Evolutionary conservation across 1,140 invertebrate genomes (phyloP).

Genomic region (Scylla paramamosain): DNA sequence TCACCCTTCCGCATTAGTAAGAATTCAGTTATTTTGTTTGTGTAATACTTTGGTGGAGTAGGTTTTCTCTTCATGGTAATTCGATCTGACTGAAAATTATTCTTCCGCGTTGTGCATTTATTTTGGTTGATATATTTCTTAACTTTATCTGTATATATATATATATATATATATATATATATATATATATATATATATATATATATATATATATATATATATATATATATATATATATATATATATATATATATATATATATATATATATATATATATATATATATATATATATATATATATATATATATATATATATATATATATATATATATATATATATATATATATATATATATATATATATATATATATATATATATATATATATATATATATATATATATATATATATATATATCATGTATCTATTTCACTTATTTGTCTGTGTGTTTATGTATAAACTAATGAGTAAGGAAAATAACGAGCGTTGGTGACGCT

Average conservation of each 20-base stretch:
- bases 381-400: constrained; percentile 58
- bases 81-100: no score
- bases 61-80: no score
- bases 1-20: no score
- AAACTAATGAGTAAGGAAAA: constrained; percentile 78
- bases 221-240: constrained; percentile 21
- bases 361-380: constrained; percentile 53
- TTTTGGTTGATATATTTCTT: no score
- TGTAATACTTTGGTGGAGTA: no score
- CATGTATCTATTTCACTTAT: background rate
- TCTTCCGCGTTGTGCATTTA: no score
- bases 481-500: constrained; percentile 77
- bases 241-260: constrained; percentile 40
- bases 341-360: constrained; percentile 49
- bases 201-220: background rate
- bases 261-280: constrained; percentile 55
- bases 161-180: background rate
- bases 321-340: constrained; percentile 41
- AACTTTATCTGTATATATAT: background rate
- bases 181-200: background rate
- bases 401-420: constrained; percentile 50
- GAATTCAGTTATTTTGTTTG: no score
- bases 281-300: constrained; percentile 53
- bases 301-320: constrained; percentile 57
- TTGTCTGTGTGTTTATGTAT: background rate